Evolutionary conservation across 2,113 vertebrate genomes (phyloP), one percentile per base, ranked within the genome.

Genomic region (Oreochromis spilurus): DNA sequence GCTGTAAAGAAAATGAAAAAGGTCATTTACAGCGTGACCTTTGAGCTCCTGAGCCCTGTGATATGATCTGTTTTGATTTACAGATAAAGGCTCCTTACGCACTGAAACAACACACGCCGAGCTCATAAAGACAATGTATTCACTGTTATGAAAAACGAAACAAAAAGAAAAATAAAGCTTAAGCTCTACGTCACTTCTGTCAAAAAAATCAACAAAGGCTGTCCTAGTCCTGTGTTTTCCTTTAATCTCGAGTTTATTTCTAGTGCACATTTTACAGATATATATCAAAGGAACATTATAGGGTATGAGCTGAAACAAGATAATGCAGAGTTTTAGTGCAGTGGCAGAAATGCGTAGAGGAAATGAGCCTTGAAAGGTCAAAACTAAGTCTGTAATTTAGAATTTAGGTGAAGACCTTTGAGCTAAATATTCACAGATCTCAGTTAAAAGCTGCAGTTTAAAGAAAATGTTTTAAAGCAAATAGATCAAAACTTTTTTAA

Each of bases 1-100:
- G 16, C 40, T 53, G 14, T 11, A 10, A 14, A 36, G 38, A 65
- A 81, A 72, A 81, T 10, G 2, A 53, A 34, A 84, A 90, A 92
- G 88, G 91, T 93, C 85, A 93, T 9, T 21, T 75, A 36, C 4
- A 84, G 43, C 48, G 81, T 94, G 93, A 94, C 94, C 93, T 94
- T 91, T 94, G 57, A 54, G 19, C 79, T n/a, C 16, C 10, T 2
- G 54, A 87, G 40, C 10, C 31, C 14, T 11, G 78, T 11, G 78
- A 31, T 10, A n/a, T 3, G 52, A 50, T 14, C 4, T 38, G 21
- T 13, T 86, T 86, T 77, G 10, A 84, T 50, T 75, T 38, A 21
- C 17, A 48, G 17, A 31, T 57, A 24, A 29, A 88, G 72, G 14
- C 14, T 57, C 26, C 2, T 1, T 40, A 26, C 4, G 12, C 36